phyloP scores from a whole-genome alignment of 2,888 invertebrate species.

The Lasius platythorax region DNA sequence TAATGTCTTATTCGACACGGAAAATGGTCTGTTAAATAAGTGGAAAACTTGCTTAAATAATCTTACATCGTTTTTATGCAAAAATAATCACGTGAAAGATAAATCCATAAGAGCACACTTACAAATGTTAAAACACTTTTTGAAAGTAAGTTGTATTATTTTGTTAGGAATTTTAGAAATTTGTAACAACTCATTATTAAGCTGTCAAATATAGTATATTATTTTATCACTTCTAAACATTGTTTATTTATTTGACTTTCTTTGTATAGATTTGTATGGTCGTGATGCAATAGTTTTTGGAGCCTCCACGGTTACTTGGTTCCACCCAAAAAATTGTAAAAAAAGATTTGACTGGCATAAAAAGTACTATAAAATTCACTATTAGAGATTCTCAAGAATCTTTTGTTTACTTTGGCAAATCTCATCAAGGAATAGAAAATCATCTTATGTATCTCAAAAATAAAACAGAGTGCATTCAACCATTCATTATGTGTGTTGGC shows the following conservation, averaged over 20 bases:
- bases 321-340: not conserved
- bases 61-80: not conserved
- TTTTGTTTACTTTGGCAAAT: not conserved
- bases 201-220: not conserved
- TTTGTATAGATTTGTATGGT: not conserved
- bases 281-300: slow-evolving; percentile 5
- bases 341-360: not conserved
- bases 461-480: not conserved
- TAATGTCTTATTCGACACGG: not conserved
- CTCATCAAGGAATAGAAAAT: not conserved
- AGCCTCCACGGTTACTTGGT: not conserved
- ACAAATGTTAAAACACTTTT: slow-evolving; percentile 1
- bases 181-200: not conserved
- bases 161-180: not conserved
- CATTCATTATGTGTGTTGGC: not conserved
- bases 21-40: not conserved
- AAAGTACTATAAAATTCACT: not conserved
- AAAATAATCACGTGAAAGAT: slow-evolving; percentile 7
- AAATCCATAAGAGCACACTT: not conserved
- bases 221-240: not conserved
- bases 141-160: slow-evolving; percentile 2
- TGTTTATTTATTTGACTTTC: not conserved
- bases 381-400: not conserved
- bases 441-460: not conserved
- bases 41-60: not conserved